A percentile compares a stretch with the other conserved stretches of the same genome.
Conservation (phyloP, 2,797 vertebrate species). For the Telmatherina bonti region DNA sequence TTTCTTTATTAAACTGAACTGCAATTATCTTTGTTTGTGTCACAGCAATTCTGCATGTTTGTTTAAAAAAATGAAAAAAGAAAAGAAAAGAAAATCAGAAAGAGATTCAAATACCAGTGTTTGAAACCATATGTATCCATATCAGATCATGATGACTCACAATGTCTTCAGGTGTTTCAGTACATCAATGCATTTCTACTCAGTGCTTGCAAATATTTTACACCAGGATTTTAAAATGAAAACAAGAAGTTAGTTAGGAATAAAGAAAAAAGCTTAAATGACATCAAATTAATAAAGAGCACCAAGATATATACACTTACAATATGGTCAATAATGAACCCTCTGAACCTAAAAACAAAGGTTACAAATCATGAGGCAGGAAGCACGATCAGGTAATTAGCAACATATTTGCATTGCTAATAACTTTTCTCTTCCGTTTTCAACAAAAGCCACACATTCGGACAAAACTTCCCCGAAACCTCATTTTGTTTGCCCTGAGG, state of each 20-base stretch:
- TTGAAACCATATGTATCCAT: neutral
- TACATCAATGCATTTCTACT: no score
- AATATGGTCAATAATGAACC: neutral
- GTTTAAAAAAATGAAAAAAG: no score
- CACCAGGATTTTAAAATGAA: neutral
- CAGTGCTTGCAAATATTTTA: no score
- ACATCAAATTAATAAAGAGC: neutral
- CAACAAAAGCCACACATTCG: conserved; percentile 6
- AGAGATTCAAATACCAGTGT: no score
- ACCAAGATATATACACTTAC: no score
- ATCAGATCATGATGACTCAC: neutral
- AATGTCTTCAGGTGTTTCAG: neutral
- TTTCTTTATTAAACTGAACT: neutral
- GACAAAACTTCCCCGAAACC: neutral
- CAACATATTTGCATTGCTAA: conserved; percentile 18
- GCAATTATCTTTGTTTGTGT: neutral
- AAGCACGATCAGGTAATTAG: neutral
- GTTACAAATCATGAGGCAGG: conserved; percentile 1
- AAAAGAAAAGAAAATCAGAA: no score
- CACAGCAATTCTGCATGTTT: neutral
- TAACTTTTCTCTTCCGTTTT: neutral
- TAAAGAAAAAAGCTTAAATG: neutral
- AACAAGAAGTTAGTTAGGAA: neutral
- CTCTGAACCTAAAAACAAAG: neutral
- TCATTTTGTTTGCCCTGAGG: neutral